A percentile compares a stretch with the other conserved stretches of the same genome.
phyloP scores from a whole-genome alignment of 1,140 invertebrate species.

The Aphis gossypii region DNA sequence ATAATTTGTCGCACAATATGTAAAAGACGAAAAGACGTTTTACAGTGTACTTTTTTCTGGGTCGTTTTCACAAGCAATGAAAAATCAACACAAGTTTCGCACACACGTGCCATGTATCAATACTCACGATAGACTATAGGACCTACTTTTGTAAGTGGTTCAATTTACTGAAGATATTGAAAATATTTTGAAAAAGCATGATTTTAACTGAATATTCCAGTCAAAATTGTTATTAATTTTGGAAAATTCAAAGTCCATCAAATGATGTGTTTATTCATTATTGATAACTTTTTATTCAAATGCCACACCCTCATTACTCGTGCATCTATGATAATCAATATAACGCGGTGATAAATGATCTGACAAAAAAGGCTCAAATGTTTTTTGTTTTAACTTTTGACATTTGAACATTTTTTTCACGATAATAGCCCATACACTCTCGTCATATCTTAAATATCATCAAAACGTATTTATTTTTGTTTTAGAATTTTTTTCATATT shows the following conservation, averaged over 20 bases:
- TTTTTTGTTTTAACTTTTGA: neutral
- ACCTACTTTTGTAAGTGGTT: too few relatives aligned
- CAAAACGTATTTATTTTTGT: neutral
- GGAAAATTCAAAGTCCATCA: neutral
- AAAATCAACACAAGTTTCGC: neutral
- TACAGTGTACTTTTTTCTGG: too few relatives aligned
- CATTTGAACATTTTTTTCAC: neutral
- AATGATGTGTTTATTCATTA: neutral
- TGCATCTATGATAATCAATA: neutral
- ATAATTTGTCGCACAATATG: neutral
- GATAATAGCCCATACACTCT: too few relatives aligned
- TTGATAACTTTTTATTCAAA: neutral
- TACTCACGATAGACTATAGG: neutral
- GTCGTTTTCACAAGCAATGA: neutral
- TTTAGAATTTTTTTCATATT: neutral
- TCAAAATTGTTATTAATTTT: neutral
- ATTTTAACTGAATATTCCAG: neutral
- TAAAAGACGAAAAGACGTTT: neutral
- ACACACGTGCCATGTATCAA: neutral
- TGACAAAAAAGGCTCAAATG: neutral
- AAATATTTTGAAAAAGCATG: too few relatives aligned
- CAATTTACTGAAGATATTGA: too few relatives aligned
- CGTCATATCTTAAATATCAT: neutral
- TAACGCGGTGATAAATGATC: neutral
- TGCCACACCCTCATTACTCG: neutral